Base-by-base conservation (phyloP, 2,888 invertebrate species). In the Aricia artaxerxes region DNA sequence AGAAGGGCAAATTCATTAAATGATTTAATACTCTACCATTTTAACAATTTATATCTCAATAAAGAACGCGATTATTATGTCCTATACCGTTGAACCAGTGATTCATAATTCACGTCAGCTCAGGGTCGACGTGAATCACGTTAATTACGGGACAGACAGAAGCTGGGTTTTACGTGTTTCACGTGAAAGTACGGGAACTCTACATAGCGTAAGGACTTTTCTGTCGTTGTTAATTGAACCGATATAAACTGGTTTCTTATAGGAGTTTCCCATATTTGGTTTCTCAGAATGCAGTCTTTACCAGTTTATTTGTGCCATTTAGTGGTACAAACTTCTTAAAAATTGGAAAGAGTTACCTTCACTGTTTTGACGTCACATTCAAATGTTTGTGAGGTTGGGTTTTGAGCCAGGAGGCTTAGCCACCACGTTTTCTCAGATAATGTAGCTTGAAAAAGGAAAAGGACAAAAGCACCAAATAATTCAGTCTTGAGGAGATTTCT, bases 91-190 rank as follows among this genome's bases (percentile, higher is more conserved):
- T 31, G 3, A 31, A 64, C 64, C 4, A 64, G 64, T 64, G 64
- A 64, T 64, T 64, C 64, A 64, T 31, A 24, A 64, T 64, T 11
- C 7, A 64, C 4, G 64, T 31, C 24, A 64, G 4, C 64, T 4
- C 69, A 69, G 69, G 35, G 69, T 9, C 69, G 6, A 69, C 69
- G 69, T 69, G 69, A 69, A 69, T 69, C 69, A 69, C 69, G 69
- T 69, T 35, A 69, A 13, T 24, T 38, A 69, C 69, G 35, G 35
- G 69, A 38, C 31, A 35, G 35, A 35, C 24, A 13, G 13, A 35
- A 9, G 35, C 16, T 38, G 35, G 69, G 69, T 35, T 35, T 69
- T 69, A 38, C 35, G 11, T 69, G 13, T 6, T 69, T 35, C 35
- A 69, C 69, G 16, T 69, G 69, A 38, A 69, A 69, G 38, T 69